Conservation (phyloP, 1,140 invertebrate genomes). For the Drosophila grimshawi region DNA sequence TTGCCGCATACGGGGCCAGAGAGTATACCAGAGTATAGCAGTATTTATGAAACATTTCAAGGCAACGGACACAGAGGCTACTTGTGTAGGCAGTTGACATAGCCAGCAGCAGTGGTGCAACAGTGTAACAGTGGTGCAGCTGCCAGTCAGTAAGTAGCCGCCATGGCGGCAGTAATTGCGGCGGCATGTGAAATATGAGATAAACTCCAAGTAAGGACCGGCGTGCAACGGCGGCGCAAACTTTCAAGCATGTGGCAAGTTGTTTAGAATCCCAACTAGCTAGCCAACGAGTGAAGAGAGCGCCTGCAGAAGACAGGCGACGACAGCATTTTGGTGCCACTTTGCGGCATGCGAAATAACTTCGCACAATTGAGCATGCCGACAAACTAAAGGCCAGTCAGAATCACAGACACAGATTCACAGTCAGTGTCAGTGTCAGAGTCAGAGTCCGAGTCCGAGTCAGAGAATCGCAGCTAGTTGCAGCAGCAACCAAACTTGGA, state of each 20-base stretch:
- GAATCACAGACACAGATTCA: not conserved
- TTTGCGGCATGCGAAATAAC: slow-evolving; percentile 82
- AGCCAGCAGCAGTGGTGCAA: slow-evolving; percentile 29
- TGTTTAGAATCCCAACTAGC: slow-evolving; percentile 78
- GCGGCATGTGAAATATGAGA: slow-evolving; percentile 83
- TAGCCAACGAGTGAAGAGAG: slow-evolving; percentile 9
- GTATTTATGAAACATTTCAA: slow-evolving; percentile 83
- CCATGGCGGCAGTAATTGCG: slow-evolving; percentile 74
- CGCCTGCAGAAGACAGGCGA: slow-evolving; percentile 52
- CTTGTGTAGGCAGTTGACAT: slow-evolving; percentile 78
- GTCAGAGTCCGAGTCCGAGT: not conserved
- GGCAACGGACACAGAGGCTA: slow-evolving; percentile 63
- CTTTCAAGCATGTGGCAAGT: slow-evolving; percentile 78
- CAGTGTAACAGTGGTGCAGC: slow-evolving; percentile 25
- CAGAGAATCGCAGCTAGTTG: slow-evolving; percentile 10
- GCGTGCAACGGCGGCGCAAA: slow-evolving; percentile 39
- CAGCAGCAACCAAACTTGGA: slow-evolving; percentile 67
- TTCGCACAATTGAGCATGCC: slow-evolving; percentile 82
- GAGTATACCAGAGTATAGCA: slow-evolving; percentile 14
- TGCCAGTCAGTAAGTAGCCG: slow-evolving; percentile 62
- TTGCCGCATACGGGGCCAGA: slow-evolving; percentile 40
- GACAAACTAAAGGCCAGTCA: slow-evolving; percentile 38
- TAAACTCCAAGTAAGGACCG: slow-evolving; percentile 78
- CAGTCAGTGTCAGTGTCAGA: not conserved
- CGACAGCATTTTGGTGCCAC: slow-evolving; percentile 80